These are phyloP conservation scores for Gobius niger DNA, from an alignment of 2,113 vertebrate genomes.

Conservation along the genomic window DNA sequence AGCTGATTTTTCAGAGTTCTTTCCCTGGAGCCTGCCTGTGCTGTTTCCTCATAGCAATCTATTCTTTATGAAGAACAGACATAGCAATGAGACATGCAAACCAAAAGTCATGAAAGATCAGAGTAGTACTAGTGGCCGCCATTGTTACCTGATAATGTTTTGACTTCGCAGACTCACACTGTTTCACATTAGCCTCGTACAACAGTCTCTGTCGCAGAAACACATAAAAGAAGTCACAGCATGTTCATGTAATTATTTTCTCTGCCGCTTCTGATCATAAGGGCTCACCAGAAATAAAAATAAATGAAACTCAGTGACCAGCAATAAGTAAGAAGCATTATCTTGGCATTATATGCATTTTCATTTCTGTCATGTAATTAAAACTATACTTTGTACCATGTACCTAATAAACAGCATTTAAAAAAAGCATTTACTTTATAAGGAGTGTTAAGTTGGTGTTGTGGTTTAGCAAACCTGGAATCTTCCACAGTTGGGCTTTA, in stretches of 20 bases:
- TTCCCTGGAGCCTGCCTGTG: not conserved
- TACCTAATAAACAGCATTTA: too few relatives aligned
- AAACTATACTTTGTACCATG: too few relatives aligned
- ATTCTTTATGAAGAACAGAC: not conserved
- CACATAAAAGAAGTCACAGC: not conserved
- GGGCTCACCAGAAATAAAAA: not conserved
- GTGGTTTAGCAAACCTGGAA: too few relatives aligned
- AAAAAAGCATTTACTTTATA: not conserved
- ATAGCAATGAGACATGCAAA: not conserved
- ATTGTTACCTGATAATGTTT: conserved; percentile 69
- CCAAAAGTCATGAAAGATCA: not conserved
- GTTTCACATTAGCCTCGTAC: conserved; percentile 76
- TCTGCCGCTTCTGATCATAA: not conserved
- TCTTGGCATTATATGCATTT: not conserved
- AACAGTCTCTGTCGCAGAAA: conserved; percentile 68
- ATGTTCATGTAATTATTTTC: not conserved
- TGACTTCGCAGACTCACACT: conserved; percentile 77
- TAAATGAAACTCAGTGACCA: too few relatives aligned
- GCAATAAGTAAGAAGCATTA: too few relatives aligned
- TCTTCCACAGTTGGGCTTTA: not conserved
- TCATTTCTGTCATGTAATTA: too few relatives aligned
- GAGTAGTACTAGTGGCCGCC: not conserved
- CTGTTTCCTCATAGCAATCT: not conserved
- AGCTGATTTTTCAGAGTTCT: not conserved
- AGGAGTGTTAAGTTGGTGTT: too few relatives aligned